A percentile compares a stretch with the other conserved stretches of the same genome.
These are phyloP conservation scores for Agriopis marginaria DNA, from an alignment of 2,888 invertebrate genomes.

Conservation along the genomic window DNA sequence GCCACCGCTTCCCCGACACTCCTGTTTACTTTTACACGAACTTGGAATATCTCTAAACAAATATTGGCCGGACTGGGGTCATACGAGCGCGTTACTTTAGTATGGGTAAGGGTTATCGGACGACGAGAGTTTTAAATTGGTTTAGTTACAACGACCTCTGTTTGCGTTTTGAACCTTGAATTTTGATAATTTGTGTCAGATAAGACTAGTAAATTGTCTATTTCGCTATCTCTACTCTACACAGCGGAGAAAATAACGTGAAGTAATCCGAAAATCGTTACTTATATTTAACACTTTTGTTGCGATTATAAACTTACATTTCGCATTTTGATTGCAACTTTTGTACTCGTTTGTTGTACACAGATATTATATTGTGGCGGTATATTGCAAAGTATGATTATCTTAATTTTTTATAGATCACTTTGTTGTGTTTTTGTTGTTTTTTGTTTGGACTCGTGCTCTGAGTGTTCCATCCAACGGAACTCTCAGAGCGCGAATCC, in stretches of 20 bases:
- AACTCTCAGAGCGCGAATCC: no score
- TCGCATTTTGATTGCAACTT: no score
- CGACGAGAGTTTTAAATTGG: constrained; percentile 29
- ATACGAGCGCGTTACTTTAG: constrained; percentile 17
- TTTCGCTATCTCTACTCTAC: constrained; percentile 7
- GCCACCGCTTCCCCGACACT: constrained; percentile 45
- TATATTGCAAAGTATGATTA: no score
- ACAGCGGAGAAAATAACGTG: not conserved
- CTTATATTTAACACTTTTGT: no score
- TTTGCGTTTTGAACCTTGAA: constrained; percentile 19
- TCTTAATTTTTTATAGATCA: no score
- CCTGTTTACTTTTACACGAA: constrained; percentile 74
- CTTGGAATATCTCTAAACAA: constrained; percentile 62
- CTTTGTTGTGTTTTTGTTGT: no score
- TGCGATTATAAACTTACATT: no score
- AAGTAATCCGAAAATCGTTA: no score
- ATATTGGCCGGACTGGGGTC: constrained; percentile 56
- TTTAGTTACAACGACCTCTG: constrained; percentile 29
- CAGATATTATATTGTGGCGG: no score
- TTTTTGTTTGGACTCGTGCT: no score
- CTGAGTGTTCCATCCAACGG: no score
- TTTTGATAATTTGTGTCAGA: constrained; percentile 23
- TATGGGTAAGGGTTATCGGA: constrained; percentile 33
- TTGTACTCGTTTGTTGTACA: no score
- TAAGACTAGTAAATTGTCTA: constrained; percentile 10